Base-by-base conservation (phyloP, 2,888 invertebrate species). In the Mactromeris polynyma region DNA sequence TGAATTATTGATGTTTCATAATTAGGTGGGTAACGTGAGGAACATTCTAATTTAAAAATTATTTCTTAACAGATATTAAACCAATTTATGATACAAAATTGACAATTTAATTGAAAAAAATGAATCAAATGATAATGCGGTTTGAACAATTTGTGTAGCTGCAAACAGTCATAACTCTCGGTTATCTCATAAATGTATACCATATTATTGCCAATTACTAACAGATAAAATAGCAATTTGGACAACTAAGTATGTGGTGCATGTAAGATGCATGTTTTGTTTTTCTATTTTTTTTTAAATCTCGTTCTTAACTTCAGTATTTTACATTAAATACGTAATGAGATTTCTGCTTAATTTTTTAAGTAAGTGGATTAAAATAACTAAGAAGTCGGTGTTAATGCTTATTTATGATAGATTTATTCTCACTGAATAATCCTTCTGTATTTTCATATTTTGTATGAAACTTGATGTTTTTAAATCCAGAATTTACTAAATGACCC, bases 221-320 rank as follows among this genome's bases (percentile, higher is more conserved):
- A 64, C n/a, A 26, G 58, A 64, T 64, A 2, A 2, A 26, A 26
- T 26, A 64, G 9, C 26, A 64, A 64, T 64, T 26, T 26, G n/a
- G 58, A 7, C n/a, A n/a, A 64, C 1, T 58, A n/a, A 7, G 9
- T 26, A 64, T 73, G 73, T 73, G 73, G 26, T 73, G 73, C 73
- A 73, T 73, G 73, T 33, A 73, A 17, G 26, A 73, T 73, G 73
- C 73, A 73, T 73, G 73, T 73, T 73, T 73, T 73, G 73, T 73
- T 73, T 36, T 33, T 33, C 73, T 36, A 33, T 73, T 73, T 26
- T 73, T 73, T 36, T 73, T 7, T 33, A 33, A 33, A 21, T 73
- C 4, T 11, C 4, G 36, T 73, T 73, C 73, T 73, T 19, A 19
- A 73, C 31, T 73, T 73, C 17, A 33, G 19, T 19, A 73, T 1